These are phyloP conservation scores for Drosophila ironensis DNA, from an alignment of 1,140 invertebrate species.

Conservation along the genomic window DNA sequence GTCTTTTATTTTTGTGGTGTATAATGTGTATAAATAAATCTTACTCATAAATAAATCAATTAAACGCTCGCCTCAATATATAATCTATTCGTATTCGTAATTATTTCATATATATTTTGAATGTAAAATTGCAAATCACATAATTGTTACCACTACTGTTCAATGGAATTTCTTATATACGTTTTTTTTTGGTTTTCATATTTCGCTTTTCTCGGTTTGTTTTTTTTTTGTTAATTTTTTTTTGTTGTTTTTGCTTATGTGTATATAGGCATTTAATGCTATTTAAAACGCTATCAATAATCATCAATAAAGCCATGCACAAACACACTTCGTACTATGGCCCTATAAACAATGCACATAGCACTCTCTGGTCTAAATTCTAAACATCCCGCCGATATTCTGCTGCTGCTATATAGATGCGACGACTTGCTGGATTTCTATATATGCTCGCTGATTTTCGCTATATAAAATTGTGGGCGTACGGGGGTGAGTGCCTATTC, in stretches of 20 bases:
- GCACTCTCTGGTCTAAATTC: slow-evolving; percentile 74
- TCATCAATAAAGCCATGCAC: slow-evolving; percentile 78
- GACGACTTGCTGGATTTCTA: slow-evolving; percentile 9
- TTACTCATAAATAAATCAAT: slow-evolving; percentile 77
- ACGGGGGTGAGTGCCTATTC: slow-evolving; percentile 30
- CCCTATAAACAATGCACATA: slow-evolving; percentile 78
- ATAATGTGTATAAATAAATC: slow-evolving; percentile 76
- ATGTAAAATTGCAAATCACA: slow-evolving; percentile 81
- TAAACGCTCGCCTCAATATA: slow-evolving; percentile 76
- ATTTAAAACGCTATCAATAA: slow-evolving; percentile 80
- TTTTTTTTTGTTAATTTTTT: slow-evolving; percentile 17
- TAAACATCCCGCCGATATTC: slow-evolving; percentile 50
- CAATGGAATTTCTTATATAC: slow-evolving; percentile 71
- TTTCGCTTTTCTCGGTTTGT: slow-evolving; percentile 21
- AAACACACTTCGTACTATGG: slow-evolving; percentile 75
- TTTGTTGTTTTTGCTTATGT: slow-evolving; percentile 51
- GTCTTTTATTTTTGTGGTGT: slow-evolving; percentile 42
- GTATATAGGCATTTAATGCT: slow-evolving; percentile 79
- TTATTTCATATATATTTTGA: slow-evolving; percentile 73
- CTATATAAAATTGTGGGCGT: slow-evolving; percentile 63
- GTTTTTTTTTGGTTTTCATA: slow-evolving; percentile 32
- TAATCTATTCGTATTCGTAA: slow-evolving; percentile 66
- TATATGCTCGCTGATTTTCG: no score
- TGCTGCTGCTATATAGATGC: slow-evolving; percentile 13
- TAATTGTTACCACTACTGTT: slow-evolving; percentile 79